These are phyloP conservation scores for Xanthia icteritia DNA, from an alignment of 2,888 invertebrate genomes.

Conservation along the genomic window DNA sequence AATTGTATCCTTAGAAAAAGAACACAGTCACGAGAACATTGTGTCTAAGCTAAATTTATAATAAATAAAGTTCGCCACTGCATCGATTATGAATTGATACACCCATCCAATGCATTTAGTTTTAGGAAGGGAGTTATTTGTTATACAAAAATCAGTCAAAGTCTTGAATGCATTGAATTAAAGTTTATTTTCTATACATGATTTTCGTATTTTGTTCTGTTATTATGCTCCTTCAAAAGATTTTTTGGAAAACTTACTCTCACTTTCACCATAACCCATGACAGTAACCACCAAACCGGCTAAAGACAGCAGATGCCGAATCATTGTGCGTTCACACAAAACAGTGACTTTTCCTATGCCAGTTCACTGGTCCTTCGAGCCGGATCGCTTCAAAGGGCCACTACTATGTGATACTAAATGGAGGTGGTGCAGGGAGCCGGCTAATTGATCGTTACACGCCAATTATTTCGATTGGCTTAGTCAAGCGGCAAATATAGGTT, in stretches of 20 bases:
- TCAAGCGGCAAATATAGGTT: constrained; percentile 48
- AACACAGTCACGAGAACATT: neutral
- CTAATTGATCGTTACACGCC: constrained; percentile 66
- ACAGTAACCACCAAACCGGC: constrained; percentile 30
- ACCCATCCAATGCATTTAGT: neutral
- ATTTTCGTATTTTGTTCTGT: neutral
- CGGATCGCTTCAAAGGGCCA: constrained; percentile 32
- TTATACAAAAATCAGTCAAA: neutral
- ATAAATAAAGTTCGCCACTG: neutral
- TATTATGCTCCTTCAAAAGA: neutral
- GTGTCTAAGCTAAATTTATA: neutral
- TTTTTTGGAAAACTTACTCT: neutral
- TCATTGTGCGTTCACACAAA: constrained; percentile 37
- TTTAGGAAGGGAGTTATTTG: neutral
- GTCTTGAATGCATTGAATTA: neutral
- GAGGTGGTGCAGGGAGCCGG: constrained; percentile 13
- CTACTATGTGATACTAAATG: constrained; percentile 17
- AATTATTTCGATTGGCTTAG: constrained; percentile 69
- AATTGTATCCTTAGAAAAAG: too few relatives aligned
- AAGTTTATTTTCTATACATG: too few relatives aligned
- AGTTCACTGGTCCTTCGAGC: constrained; percentile 23
- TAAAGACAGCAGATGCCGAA: constrained; percentile 31
- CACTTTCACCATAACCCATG: constrained; percentile 45
- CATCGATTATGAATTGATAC: neutral
- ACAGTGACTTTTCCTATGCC: neutral